A percentile compares a stretch with the other conserved stretches of the same genome.
Conservation (phyloP, 2,113 vertebrate genomes). For the Vulpes lagopus region DNA sequence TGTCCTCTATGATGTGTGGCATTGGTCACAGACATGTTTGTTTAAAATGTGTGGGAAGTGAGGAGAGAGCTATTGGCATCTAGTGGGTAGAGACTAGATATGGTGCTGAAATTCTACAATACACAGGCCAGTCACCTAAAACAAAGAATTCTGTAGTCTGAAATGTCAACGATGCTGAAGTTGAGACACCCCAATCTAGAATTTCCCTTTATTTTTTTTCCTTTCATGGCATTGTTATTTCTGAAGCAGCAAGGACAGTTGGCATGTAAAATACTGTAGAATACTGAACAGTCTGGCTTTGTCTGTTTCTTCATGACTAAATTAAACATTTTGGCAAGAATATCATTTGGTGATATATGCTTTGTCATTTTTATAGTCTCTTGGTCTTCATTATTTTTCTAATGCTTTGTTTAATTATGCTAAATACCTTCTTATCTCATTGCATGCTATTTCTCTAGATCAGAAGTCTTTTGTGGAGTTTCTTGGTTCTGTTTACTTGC, state of each 20-base stretch:
- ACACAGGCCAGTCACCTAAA: background rate
- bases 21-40: background rate
- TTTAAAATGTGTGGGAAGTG: background rate
- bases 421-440: background rate
- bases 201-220: background rate
- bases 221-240: constrained; percentile 4
- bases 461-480: background rate
- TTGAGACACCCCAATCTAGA: background rate
- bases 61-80: background rate
- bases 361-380: background rate
- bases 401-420: background rate
- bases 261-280: background rate
- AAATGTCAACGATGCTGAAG: background rate
- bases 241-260: background rate
- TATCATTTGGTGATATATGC: background rate
- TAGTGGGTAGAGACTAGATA: background rate
- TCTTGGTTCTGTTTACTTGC: constrained; percentile 20
- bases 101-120: background rate
- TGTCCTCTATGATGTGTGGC: background rate
- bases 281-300: background rate
- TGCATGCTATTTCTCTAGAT: background rate
- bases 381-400: background rate
- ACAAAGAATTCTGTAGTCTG: background rate
- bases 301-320: constrained; percentile 6
- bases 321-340: constrained; percentile 19